Conservation (phyloP, 2,888 invertebrate genomes). For the Choreutis nemorana region DNA sequence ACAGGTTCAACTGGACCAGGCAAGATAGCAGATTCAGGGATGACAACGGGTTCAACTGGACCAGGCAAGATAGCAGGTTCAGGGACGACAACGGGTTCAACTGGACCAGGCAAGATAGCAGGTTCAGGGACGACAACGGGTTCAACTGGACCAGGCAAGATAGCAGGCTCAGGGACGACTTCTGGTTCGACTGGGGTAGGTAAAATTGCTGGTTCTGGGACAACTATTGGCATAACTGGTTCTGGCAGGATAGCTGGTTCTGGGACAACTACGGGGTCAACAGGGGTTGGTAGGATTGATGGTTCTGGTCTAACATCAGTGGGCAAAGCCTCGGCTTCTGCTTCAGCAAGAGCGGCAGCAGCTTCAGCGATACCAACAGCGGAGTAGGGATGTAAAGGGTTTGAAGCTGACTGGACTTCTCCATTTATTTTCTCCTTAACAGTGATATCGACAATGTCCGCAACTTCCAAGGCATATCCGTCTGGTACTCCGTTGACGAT, state of each 20-base stretch:
- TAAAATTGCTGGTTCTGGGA: constrained; percentile 6
- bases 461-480: constrained; percentile 30
- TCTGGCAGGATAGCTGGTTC: constrained; percentile 10
- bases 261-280: constrained; percentile 11
- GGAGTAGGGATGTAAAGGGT: constrained; percentile 31
- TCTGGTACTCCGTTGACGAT: constrained; percentile 35
- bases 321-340: constrained; percentile 10
- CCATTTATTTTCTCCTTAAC: constrained; percentile 28
- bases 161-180: constrained; percentile 9
- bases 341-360: constrained; percentile 18
- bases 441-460: constrained; percentile 27
- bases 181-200: constrained; percentile 8
- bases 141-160: constrained; percentile 8
- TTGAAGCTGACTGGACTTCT: constrained; percentile 19
- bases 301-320: constrained; percentile 1
- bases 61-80: constrained; percentile 5
- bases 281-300: constrained; percentile 2
- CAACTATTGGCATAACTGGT: constrained; percentile 2
- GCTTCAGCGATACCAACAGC: constrained; percentile 33
- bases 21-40: constrained; percentile 1
- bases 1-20: constrained; percentile 1
- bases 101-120: constrained; percentile 12
- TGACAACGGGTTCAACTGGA: constrained; percentile 5
- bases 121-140: constrained; percentile 13
- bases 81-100: constrained; percentile 12